A percentile compares a stretch with the other conserved stretches of the same genome.
Conservation (phyloP, 2,888 invertebrate genomes). For the Mimachlamys varia region DNA sequence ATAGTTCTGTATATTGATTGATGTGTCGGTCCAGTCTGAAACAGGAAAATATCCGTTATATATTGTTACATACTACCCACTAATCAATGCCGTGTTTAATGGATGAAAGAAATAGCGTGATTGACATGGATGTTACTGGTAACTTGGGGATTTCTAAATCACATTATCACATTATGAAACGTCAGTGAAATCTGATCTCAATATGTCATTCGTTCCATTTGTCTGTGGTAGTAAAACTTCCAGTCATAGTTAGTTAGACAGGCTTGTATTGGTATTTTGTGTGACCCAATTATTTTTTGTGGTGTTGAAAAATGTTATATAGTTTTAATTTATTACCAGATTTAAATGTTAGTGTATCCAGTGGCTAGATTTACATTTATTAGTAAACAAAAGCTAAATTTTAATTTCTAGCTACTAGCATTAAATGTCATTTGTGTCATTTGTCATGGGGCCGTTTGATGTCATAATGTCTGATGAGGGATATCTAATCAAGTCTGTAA, state of each 20-base stretch:
- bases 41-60: no score
- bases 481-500: constrained; percentile 10
- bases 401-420: background rate
- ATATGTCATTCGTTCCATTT: background rate
- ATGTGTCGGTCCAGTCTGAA: no score
- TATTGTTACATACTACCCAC: no score
- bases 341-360: background rate
- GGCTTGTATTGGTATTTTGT: background rate
- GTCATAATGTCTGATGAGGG: background rate
- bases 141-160: no score
- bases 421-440: background rate
- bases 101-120: no score
- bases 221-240: background rate
- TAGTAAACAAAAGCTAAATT: background rate
- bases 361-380: background rate
- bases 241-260: background rate
- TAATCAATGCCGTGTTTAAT: no score
- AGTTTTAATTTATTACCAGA: background rate
- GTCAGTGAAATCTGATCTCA: background rate
- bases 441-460: background rate
- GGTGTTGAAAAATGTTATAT: background rate
- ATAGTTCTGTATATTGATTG: no score
- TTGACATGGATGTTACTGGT: background rate
- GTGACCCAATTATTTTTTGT: background rate
- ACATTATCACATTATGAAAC: no score